Evolutionary conservation across 2,797 vertebrate genomes (phyloP), one percentile per base, ranked within the genome.

Genomic region (Discoglossus pictus): DNA sequence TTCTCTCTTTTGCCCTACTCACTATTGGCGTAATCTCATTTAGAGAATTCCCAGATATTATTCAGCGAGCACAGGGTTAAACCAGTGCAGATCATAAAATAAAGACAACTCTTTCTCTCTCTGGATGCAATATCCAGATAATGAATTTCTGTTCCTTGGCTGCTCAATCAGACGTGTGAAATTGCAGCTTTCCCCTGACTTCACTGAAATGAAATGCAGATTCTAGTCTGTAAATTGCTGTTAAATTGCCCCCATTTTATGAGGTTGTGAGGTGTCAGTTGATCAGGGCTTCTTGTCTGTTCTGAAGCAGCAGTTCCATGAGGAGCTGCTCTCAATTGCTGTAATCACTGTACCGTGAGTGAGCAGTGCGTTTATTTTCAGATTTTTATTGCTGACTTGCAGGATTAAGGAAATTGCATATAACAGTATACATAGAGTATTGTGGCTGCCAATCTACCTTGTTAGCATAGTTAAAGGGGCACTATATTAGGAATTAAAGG

Each of bases 221-320:
- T 27, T 24, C 34, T 20, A 13, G 9, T 40, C 21, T 55, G 35
- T 36, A 56, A 56, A 56, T 56, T 56, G 53, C 53, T 24, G 21
- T 40, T 40, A 56, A 56, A 56, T 56, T 56, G 53, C 53, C 53
- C 53, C n/a, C 10, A 15, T 25, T 56, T 56, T 56, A 56, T 25
- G 21, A 56, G 53, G 53, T 56, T 56, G 35, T 2, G 36, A 24
- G 17, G 24, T 42, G 53, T 23, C 53, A 56, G 53, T 21, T 39
- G 35, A 55, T 24, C 34, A 15, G 35, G 5, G 2, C 42, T 56
- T 56, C 40, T 40, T 39, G 42, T 25, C 48, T 18, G 2, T 2
- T 2, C 21, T 12, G 1, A 16, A 10, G 16, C 27, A 6, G 50
- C 50, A 10, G 24, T 10, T 52, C 24, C 48, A 52, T 24, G 34